phyloP scores from a whole-genome alignment of 2,888 invertebrate species.

The Euphydryas editha region DNA sequence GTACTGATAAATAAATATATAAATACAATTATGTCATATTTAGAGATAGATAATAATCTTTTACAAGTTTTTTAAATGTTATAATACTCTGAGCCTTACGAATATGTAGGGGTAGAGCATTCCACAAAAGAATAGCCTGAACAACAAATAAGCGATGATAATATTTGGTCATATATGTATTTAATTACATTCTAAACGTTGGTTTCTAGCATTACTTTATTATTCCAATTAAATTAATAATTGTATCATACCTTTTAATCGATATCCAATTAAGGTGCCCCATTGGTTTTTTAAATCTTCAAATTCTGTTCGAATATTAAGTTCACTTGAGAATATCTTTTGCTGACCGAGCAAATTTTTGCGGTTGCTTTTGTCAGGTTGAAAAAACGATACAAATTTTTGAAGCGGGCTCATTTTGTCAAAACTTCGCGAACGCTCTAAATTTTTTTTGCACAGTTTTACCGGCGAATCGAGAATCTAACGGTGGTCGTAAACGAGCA shows the following conservation, averaged over 20 bases:
- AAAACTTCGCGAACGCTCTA: conserved; percentile 17
- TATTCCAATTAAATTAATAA: neutral
- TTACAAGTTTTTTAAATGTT: too few species aligned
- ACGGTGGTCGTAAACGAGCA: conserved; percentile 32
- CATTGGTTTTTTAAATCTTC: conserved; percentile 78
- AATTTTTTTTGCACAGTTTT: conserved; percentile 26
- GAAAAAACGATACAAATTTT: conserved; percentile 85
- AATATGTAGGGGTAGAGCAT: too few species aligned
- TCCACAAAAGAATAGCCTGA: too few species aligned
- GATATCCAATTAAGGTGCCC: conserved; percentile 80
- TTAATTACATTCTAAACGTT: neutral
- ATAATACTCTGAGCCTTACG: too few species aligned
- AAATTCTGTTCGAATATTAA: conserved; percentile 72
- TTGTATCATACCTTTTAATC: conserved; percentile 66
- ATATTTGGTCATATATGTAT: too few species aligned
- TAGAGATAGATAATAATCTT: too few species aligned
- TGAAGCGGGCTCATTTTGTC: conserved; percentile 83
- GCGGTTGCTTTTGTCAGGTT: conserved; percentile 79
- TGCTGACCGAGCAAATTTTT: conserved; percentile 67
- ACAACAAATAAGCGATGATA: too few species aligned
- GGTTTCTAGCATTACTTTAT: neutral
- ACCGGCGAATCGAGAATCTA: conserved; percentile 28
- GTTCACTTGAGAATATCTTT: conserved; percentile 84
- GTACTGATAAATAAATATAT: too few species aligned
- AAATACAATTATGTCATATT: too few species aligned